Conservation (phyloP, 2,888 invertebrate genomes). For the Trachelus iudaicus region DNA sequence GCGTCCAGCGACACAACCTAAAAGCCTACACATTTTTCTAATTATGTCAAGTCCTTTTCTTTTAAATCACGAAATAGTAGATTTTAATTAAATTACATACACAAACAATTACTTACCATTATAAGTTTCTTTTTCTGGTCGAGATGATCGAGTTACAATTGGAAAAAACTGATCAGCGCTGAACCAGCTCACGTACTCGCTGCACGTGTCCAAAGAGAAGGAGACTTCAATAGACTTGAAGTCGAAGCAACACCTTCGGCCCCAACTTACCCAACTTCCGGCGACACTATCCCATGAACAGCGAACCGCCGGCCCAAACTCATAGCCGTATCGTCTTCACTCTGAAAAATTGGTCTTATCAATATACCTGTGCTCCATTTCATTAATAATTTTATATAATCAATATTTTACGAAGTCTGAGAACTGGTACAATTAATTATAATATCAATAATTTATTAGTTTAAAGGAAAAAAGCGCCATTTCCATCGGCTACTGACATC, state of each 20-base stretch:
- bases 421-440: background rate
- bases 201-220: constrained; percentile 45
- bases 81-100: constrained; percentile 10
- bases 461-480: background rate
- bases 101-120: constrained; percentile 69
- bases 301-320: background rate
- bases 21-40: background rate
- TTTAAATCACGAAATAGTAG: background rate
- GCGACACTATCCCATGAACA: background rate
- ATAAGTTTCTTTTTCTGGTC: constrained; percentile 75
- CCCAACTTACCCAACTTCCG: background rate
- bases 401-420: background rate
- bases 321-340: background rate
- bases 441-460: background rate
- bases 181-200: constrained; percentile 74
- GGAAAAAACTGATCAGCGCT: constrained; percentile 85
- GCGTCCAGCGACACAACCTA: background rate
- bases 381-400: background rate
- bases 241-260: background rate
- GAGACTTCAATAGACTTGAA: constrained; percentile 10
- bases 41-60: background rate
- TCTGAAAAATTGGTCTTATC: background rate
- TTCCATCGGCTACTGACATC: background rate
- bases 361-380: background rate
- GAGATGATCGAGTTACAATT: constrained; percentile 81